phyloP scores from a whole-genome alignment of 1,140 invertebrate genomes.

The Cepaea nemoralis region DNA sequence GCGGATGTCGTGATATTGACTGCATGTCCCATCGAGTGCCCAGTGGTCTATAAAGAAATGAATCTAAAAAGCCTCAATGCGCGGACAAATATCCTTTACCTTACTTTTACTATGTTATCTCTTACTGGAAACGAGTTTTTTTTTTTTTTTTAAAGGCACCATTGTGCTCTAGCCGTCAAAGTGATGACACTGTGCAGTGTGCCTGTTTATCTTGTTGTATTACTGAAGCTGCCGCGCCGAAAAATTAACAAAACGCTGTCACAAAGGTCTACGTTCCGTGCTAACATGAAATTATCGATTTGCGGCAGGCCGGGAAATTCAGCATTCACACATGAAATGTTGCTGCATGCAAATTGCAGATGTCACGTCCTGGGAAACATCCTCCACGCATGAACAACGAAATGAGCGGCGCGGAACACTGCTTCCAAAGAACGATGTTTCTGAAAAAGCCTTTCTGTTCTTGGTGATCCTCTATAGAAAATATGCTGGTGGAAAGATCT shows the following conservation, averaged over 20 bases:
- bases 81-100: too few species aligned
- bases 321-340: not conserved
- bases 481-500: not conserved
- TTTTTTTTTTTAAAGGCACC: too few species aligned
- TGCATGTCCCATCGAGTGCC: too few species aligned
- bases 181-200: not conserved
- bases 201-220: not conserved
- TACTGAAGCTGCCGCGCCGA: not conserved
- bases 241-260: not conserved
- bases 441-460: not conserved
- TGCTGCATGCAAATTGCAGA: constrained; percentile 2
- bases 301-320: not conserved
- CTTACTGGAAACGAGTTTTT: too few species aligned
- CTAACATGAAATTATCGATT: constrained; percentile 1
- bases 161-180: not conserved
- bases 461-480: not conserved
- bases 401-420: not conserved
- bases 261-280: not conserved
- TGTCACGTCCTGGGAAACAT: constrained; percentile 1
- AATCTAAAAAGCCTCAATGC: too few species aligned
- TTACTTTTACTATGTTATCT: too few species aligned
- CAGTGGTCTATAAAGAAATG: too few species aligned
- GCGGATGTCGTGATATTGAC: too few species aligned
- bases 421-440: not conserved
- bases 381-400: not conserved